Conservation (phyloP, 2,888 invertebrate genomes). For the Cloeon dipterum region DNA sequence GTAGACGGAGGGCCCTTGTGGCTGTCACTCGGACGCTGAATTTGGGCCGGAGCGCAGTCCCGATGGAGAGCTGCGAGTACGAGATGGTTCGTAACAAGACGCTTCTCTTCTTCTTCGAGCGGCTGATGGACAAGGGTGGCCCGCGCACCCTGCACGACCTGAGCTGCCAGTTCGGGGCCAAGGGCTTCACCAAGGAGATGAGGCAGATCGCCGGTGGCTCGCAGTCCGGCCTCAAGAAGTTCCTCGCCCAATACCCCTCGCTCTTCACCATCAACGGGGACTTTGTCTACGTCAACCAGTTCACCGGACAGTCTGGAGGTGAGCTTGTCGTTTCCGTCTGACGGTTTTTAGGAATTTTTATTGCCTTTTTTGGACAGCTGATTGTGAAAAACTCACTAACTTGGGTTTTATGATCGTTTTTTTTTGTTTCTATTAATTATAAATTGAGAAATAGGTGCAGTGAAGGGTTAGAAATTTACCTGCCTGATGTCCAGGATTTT, state of each 20-base stretch:
- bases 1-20: background rate
- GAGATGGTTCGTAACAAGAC: slow-evolving; percentile 88
- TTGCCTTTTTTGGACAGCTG: too few relatives aligned
- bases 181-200: slow-evolving; percentile 98
- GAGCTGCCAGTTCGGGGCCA: slow-evolving; percentile 97
- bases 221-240: slow-evolving; percentile 90
- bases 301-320: background rate
- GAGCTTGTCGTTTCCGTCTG: too few relatives aligned
- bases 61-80: slow-evolving; percentile 90
- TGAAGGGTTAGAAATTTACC: too few relatives aligned
- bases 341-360: too few relatives aligned
- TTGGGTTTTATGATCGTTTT: too few relatives aligned
- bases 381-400: too few relatives aligned
- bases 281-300: slow-evolving; percentile 52
- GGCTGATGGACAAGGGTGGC: slow-evolving; percentile 89
- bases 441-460: too few relatives aligned
- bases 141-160: slow-evolving; percentile 91
- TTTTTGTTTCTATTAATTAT: too few relatives aligned
- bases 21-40: too few relatives aligned
- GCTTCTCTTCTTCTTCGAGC: slow-evolving; percentile 93
- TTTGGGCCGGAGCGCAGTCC: too few relatives aligned
- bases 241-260: slow-evolving; percentile 87
- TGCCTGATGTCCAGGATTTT: too few relatives aligned
- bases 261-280: slow-evolving; percentile 89
- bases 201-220: slow-evolving; percentile 86